phyloP scores from a whole-genome alignment of 2,888 invertebrate genomes.

The Philhelius pedissequus region DNA sequence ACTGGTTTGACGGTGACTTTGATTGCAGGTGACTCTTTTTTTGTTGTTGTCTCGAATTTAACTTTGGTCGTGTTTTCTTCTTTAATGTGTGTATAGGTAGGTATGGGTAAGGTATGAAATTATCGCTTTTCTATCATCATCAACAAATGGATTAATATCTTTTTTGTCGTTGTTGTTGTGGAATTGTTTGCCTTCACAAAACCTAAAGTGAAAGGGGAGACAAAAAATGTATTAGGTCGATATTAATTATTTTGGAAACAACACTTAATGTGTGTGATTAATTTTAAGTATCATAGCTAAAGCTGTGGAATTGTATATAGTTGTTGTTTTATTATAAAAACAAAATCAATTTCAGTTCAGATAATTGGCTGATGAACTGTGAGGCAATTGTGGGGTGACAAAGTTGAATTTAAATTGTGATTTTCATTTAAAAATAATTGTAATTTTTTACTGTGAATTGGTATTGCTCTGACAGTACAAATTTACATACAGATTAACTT shows the following conservation, averaged over 20 bases:
- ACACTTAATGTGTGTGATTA: not conserved
- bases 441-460: not conserved
- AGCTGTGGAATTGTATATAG: not conserved
- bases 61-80: constrained; percentile 24
- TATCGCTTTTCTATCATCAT: constrained; percentile 38
- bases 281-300: not conserved
- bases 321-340: not conserved
- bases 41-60: not conserved
- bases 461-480: not conserved
- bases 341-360: not conserved
- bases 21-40: constrained; percentile 57
- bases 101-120: not conserved
- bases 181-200: not conserved
- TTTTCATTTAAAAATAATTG: not conserved
- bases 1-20: constrained; percentile 51
- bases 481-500: too few relatives aligned
- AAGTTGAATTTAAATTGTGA: not conserved
- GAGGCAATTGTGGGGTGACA: not conserved
- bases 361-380: not conserved
- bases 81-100: not conserved
- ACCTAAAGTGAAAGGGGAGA: constrained; percentile 22
- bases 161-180: not conserved
- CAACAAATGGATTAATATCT: constrained; percentile 22
- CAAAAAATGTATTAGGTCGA: not conserved
- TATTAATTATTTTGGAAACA: not conserved